Conservation (phyloP, 2,888 invertebrate species). For the Polia nebulosa region DNA sequence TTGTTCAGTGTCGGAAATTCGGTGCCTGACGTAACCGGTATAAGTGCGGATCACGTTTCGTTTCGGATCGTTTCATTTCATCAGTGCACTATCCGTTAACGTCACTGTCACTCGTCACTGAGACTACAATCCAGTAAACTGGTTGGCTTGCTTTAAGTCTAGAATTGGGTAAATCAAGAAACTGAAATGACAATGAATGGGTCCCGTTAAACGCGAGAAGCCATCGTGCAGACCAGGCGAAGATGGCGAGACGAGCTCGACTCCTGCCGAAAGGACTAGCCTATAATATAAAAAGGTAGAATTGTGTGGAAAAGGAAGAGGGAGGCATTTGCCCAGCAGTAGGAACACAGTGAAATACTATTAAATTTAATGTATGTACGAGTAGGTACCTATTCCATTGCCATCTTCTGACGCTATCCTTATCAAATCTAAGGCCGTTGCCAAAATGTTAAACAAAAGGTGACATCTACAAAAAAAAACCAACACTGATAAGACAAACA, state of each 20-base stretch:
- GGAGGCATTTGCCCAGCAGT: no score
- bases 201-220: no score
- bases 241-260: no score
- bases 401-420: not conserved
- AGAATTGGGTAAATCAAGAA: not conserved
- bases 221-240: no score
- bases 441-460: slow-evolving; percentile 20
- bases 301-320: no score
- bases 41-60: slow-evolving; percentile 18
- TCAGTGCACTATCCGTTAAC: slow-evolving; percentile 15
- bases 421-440: slow-evolving; percentile 10
- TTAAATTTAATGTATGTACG: no score
- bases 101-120: slow-evolving; percentile 7
- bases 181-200: no score
- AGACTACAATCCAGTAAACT: not conserved
- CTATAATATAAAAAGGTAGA: no score
- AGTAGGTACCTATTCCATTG: not conserved
- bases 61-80: slow-evolving; percentile 23
- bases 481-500: slow-evolving; percentile 29
- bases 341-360: no score
- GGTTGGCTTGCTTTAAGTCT: not conserved
- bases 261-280: no score
- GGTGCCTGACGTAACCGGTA: slow-evolving; percentile 33
- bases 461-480: slow-evolving; percentile 20
- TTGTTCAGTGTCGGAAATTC: slow-evolving; percentile 22